Evolutionary conservation across 2,888 invertebrate genomes (phyloP), one percentile per base, ranked within the genome.

Genomic region (Latrodectus elegans): DNA sequence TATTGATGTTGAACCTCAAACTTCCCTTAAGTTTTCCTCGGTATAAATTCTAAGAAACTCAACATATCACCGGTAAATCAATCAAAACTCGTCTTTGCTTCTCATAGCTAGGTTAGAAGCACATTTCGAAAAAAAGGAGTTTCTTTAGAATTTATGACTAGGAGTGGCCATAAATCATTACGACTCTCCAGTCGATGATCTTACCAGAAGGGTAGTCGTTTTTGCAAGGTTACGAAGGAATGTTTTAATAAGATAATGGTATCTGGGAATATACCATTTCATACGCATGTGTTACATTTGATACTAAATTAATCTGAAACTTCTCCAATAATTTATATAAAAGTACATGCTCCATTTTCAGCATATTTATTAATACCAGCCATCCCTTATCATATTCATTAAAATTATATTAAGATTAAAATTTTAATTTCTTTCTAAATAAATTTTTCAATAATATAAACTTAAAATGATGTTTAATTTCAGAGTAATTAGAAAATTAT

Each of bases 141-240:
- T 76, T 70, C 68, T 82, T 73, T 73, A 55, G 22, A 73, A 83
- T 83, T 83, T 83, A 83, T 76, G 83, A 51, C 71, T 71, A 17
- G 26, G 70, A 76, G 70, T 76, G 71, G 71, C 71, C 83, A 83
- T 83, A 83, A 83, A 83, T 83, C 83, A 83, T 83, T 83, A 82
- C 74, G 55, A 55, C n/a, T 64, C 68, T 71, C 79, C 26, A 72
- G 60, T 72, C 60, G 71, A 60, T 76, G 76, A 76, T 76, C 38
- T 79, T 71, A 71, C 68, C 17, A 53, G 12, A n/a, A 60, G 26
- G 38, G 78, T 52, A 78, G 67, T 52, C 26, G 8, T 60, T 53
- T 10, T 26, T 53, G 26, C 14, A 53, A 11, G 55, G 38, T 9
- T 38, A 78, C 55, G 51, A 78, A 53, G 49, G 71, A 71, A 70